A percentile compares a stretch with the other conserved stretches of the same genome.
phyloP scores from a whole-genome alignment of 2,113 vertebrate species.

The Cariama cristata region DNA sequence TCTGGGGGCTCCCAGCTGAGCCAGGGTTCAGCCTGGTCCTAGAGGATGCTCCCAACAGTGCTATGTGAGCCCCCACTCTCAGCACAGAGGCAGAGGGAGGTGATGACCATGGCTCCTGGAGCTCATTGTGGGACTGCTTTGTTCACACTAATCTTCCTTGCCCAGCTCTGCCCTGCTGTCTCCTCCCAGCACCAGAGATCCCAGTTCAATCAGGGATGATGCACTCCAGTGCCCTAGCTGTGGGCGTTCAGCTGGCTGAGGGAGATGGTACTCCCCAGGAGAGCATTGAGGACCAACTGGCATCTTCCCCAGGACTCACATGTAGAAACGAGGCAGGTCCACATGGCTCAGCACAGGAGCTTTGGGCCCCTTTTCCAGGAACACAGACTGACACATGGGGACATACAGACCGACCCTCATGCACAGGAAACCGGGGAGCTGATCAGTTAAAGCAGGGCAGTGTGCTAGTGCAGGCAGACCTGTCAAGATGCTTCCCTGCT shows the following conservation, averaged over 20 bases:
- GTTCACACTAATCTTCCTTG: background rate
- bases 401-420: background rate
- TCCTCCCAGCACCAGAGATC: background rate
- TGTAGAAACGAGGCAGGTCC: background rate
- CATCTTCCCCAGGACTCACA: background rate
- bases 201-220: background rate
- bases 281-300: background rate
- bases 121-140: background rate
- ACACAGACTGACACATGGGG: background rate
- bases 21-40: background rate
- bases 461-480: background rate
- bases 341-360: background rate
- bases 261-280: background rate
- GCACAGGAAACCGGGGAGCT: accelerated
- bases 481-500: accelerated
- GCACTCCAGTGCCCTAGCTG: background rate
- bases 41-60: background rate
- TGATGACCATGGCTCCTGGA: background rate
- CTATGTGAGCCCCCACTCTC: background rate
- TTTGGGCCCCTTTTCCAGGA: background rate
- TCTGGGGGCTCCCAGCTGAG: background rate
- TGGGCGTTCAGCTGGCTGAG: background rate
- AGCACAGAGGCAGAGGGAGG: background rate
- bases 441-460: no score
- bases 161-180: background rate